phyloP scores from a whole-genome alignment of 1,140 invertebrate genomes.

The Leptinotarsa lineolata region DNA sequence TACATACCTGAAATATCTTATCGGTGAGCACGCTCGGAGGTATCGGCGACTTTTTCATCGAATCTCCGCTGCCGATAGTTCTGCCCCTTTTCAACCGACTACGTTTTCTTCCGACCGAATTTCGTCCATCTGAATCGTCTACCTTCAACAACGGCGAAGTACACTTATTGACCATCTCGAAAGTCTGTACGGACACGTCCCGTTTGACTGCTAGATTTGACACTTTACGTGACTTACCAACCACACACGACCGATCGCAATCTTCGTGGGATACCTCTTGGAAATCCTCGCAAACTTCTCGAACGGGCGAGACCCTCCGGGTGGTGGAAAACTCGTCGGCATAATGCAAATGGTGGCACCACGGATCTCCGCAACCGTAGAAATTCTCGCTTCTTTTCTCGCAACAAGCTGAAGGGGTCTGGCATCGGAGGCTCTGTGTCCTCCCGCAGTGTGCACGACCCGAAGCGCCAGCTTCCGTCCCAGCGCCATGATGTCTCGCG shows the following conservation, averaged over 20 bases:
- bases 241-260: neutral
- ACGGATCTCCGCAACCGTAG: constrained; percentile 53
- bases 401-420: constrained; percentile 43
- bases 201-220: constrained; percentile 42
- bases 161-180: constrained; percentile 57
- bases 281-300: constrained; percentile 55
- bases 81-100: constrained; percentile 29
- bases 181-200: constrained; percentile 63
- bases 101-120: constrained; percentile 10
- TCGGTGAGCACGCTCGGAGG: neutral
- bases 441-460: constrained; percentile 38
- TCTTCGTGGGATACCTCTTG: neutral
- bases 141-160: constrained; percentile 49
- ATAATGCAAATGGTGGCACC: constrained; percentile 53
- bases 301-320: constrained; percentile 54
- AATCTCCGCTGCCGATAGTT: constrained; percentile 37
- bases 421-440: constrained; percentile 54
- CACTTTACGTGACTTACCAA: constrained; percentile 31
- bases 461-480: neutral
- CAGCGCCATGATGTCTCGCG: neutral
- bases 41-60: constrained; percentile 35
- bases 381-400: constrained; percentile 38
- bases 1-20: neutral
- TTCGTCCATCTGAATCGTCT: constrained; percentile 31
- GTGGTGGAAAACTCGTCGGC: constrained; percentile 44